A percentile compares a stretch with the other conserved stretches of the same genome.
phyloP scores from a whole-genome alignment of 2,113 vertebrate genomes.

The Scalopus aquaticus region DNA sequence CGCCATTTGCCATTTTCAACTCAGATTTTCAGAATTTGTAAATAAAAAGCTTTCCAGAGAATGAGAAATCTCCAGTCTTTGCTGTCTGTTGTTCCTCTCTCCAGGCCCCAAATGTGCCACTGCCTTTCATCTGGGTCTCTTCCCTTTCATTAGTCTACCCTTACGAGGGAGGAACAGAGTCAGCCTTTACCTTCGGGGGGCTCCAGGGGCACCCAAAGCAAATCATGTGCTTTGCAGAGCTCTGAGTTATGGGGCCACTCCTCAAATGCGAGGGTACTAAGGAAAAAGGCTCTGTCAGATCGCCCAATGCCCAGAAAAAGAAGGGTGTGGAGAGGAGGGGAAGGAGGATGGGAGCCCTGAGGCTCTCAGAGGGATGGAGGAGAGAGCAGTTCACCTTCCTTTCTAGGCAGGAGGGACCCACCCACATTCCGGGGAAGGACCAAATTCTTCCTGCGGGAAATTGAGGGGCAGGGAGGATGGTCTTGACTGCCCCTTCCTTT shows the following conservation, averaged over 20 bases:
- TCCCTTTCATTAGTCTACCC: background rate
- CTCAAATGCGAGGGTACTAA: background rate
- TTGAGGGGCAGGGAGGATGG: background rate
- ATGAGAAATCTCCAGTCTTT: background rate
- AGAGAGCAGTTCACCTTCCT: background rate
- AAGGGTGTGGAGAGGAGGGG: background rate
- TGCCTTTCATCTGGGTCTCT: background rate
- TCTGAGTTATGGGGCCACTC: background rate
- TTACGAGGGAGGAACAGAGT: accelerated
- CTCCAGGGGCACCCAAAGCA: background rate
- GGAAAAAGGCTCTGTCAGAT: background rate
- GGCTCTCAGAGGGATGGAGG: background rate
- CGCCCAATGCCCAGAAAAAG: background rate
- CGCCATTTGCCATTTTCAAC: background rate
- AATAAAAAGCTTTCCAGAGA: background rate
- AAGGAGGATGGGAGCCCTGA: background rate
- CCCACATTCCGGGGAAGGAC: conserved; percentile 49
- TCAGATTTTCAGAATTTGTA: background rate
- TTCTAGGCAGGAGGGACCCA: background rate
- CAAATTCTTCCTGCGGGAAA: conserved; percentile 48
- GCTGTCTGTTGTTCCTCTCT: background rate
- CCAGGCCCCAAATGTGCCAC: background rate
- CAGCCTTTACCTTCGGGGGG: background rate
- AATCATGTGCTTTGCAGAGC: background rate
- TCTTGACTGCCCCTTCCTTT: background rate